Percentiles rank a stretch among this genome's conserved stretches.
Conservation (phyloP, 1,140 invertebrate genomes). For the Conopomorpha cramerella region DNA sequence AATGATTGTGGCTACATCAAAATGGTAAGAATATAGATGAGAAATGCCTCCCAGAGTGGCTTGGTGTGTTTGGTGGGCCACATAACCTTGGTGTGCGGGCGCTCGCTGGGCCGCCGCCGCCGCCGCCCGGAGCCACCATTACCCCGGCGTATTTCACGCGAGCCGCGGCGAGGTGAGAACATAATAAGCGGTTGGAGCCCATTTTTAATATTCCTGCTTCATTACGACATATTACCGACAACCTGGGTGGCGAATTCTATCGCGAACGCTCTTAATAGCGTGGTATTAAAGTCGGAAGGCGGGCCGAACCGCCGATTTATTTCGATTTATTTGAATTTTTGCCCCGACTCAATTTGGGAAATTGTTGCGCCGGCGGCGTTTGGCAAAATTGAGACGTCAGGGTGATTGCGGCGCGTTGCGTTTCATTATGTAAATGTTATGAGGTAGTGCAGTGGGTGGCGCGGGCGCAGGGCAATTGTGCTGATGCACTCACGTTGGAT, state of each 20-base stretch:
- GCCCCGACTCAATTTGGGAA: slow-evolving; percentile 56
- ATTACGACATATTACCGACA: slow-evolving; percentile 57
- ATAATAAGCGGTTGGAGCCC: slow-evolving; percentile 54
- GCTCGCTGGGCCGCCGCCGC: too few species aligned
- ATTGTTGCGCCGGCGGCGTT: slow-evolving; percentile 46
- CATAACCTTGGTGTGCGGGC: too few species aligned
- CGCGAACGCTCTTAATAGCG: slow-evolving; percentile 51
- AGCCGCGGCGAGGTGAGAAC: slow-evolving; percentile 51
- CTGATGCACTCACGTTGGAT: slow-evolving; percentile 45
- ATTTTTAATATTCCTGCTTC: slow-evolving; percentile 59
- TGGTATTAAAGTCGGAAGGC: slow-evolving; percentile 45
- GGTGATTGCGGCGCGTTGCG: slow-evolving; percentile 49
- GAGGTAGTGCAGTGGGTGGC: slow-evolving; percentile 51
- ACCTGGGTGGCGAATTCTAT: slow-evolving; percentile 60
- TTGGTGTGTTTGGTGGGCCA: too few species aligned
- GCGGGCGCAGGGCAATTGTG: slow-evolving; percentile 20
- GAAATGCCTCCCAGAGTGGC: too few species aligned
- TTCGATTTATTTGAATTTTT: slow-evolving; percentile 61
- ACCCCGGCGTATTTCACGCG: slow-evolving; percentile 50
- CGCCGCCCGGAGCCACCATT: slow-evolving; percentile 28
- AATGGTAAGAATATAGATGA: too few species aligned
- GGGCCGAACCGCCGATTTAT: slow-evolving; percentile 42
- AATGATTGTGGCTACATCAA: too few species aligned
- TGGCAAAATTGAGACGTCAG: slow-evolving; percentile 59
- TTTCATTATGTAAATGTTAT: slow-evolving; percentile 59